Evolutionary conservation across 1,140 invertebrate species (phyloP).

Genomic region (Cydia strobilella): DNA sequence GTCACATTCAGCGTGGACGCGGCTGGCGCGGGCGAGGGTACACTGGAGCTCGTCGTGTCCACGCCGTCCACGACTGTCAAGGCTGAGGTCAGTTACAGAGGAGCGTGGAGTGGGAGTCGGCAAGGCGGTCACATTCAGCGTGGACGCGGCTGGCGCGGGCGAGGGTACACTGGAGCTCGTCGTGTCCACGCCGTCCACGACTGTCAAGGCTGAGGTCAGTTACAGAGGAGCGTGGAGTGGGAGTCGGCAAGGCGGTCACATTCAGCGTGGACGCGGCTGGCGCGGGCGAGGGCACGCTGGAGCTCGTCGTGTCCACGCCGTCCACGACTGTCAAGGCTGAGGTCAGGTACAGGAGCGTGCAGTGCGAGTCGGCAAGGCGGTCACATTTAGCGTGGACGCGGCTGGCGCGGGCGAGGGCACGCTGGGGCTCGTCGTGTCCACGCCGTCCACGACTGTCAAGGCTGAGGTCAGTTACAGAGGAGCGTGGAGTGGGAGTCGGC

Average conservation of each 20-base stretch:
- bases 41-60: slow-evolving; percentile 96
- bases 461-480: slow-evolving; percentile 81
- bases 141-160: slow-evolving; percentile 95
- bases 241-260: no score
- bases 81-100: slow-evolving; percentile 81
- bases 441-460: slow-evolving; percentile 92
- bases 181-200: slow-evolving; percentile 90
- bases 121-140: no score
- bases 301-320: slow-evolving; percentile 83
- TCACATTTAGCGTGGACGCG: slow-evolving; percentile 83
- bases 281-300: slow-evolving; percentile 90
- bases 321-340: slow-evolving; percentile 93
- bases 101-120: background rate
- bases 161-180: slow-evolving; percentile 82
- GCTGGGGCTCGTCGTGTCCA: slow-evolving; percentile 79
- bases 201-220: slow-evolving; percentile 88
- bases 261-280: slow-evolving; percentile 89
- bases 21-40: slow-evolving; percentile 96
- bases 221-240: background rate
- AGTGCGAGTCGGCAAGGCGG: background rate
- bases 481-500: background rate
- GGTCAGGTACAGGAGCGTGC: slow-evolving; percentile 46
- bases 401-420: slow-evolving; percentile 95
- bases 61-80: slow-evolving; percentile 93
- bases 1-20: slow-evolving; percentile 97